Evolutionary conservation across 2,797 vertebrate genomes (phyloP), one percentile per base, ranked within the genome.

Genomic region (Erpetoichthys calabaricus): DNA sequence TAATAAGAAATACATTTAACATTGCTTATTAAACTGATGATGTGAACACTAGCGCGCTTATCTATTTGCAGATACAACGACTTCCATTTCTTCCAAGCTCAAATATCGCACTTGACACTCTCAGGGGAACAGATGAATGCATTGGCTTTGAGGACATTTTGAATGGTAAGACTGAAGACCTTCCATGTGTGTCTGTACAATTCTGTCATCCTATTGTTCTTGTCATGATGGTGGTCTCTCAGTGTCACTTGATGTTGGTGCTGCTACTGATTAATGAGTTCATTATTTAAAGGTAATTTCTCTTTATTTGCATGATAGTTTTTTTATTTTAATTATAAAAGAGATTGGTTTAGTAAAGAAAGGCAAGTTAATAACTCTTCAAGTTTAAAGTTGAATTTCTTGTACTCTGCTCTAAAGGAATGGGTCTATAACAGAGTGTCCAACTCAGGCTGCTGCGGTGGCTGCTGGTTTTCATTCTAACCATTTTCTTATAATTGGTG

Each of bases 91-190:
- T 98, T 65, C 83, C 78, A 56, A 98, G 94, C 60, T 97, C 94
- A 59, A 92, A 97, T 65, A 65, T 98, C 61, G 87, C 91, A 7
- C 64, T 98, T 56, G 95, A 98, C 69, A 93, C 89, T 3, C 82
- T 98, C 72, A 81, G 80, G 66, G 92, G 91, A 58, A 89, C 73
- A 3, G 89, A 94, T 55, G 92, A 93, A 57, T 76, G 65, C 63
- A 84, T 98, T 46, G 74, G 90, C 58, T 98, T 98, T 74, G 94
- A 98, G 68, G 95, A 98, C 70, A 81, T 98, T 67, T 89, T 98
- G 65, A 92, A 84, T 43, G 94, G 94, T 96, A 78, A 79, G 72
- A 64, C 55, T 42, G 6, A 60, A 51, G 9, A 25, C 25, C 25
- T 25, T 25, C 25, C 25, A 25, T 25, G 25, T 25, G 25, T 25